These are phyloP conservation scores for Gouania willdenowi DNA, from an alignment of 2,797 vertebrate genomes.

Conservation along the genomic window DNA sequence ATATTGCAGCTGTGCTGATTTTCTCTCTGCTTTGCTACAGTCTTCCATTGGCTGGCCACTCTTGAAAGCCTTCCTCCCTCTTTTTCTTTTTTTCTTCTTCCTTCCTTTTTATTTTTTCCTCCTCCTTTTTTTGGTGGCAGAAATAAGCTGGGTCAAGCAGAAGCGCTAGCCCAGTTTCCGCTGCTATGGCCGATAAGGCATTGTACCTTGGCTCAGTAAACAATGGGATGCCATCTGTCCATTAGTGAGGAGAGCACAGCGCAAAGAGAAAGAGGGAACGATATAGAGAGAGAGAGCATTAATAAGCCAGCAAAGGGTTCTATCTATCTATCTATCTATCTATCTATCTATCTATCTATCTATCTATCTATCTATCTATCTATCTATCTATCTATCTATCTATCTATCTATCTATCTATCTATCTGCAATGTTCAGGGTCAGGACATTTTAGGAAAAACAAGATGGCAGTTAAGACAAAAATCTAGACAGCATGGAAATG, in stretches of 20 bases:
- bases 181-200: slow-evolving; percentile 75
- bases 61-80: slow-evolving; percentile 8
- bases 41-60: slow-evolving; percentile 28
- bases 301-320: no score
- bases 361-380: no score
- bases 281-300: not conserved
- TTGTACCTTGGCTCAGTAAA: slow-evolving; percentile 78
- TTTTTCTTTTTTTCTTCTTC: slow-evolving; percentile 2
- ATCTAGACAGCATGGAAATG: no score
- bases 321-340: no score
- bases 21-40: slow-evolving; percentile 19
- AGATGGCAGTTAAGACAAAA: no score
- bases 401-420: no score
- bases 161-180: slow-evolving; percentile 75
- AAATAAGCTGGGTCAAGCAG: slow-evolving; percentile 74
- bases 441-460: no score
- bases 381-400: no score
- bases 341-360: no score
- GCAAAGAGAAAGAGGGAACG: slow-evolving; percentile 35
- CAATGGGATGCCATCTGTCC: slow-evolving; percentile 76
- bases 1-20: slow-evolving; percentile 25
- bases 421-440: no score
- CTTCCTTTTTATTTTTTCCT: slow-evolving; percentile 26
- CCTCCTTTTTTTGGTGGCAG: slow-evolving; percentile 62
- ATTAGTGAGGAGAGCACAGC: slow-evolving; percentile 67